Evolutionary conservation across 2,113 vertebrate genomes (phyloP).

Genomic region (Sceloporus undulatus): DNA sequence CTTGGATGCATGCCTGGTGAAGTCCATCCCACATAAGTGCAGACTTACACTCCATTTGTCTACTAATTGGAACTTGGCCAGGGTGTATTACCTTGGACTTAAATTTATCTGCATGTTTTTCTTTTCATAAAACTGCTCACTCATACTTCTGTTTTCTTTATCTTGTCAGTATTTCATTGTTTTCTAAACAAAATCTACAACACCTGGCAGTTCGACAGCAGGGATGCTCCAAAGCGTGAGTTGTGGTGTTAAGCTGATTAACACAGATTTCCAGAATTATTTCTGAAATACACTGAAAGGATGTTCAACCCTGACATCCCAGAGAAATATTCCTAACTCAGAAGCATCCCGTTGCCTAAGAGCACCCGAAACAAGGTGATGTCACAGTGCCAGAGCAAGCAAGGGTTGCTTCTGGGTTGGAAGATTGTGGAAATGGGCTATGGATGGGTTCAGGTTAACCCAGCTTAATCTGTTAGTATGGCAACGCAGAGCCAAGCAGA

Average conservation of each 20-base stretch:
- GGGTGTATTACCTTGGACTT: neutral
- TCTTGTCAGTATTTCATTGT: neutral
- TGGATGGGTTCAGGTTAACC: no score
- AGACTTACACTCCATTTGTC: no score
- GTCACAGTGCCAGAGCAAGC: no score
- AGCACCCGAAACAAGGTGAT: no score
- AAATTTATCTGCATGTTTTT: neutral
- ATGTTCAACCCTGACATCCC: constrained; percentile 47
- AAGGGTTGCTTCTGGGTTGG: no score
- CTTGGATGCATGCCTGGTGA: no score
- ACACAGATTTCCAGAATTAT: constrained; percentile 50
- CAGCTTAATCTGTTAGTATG: no score
- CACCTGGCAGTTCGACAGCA: neutral
- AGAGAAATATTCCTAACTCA: constrained; percentile 6
- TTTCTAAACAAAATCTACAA: constrained; percentile 14
- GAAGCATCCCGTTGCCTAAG: no score
- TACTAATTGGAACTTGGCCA: no score
- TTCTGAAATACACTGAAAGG: constrained; percentile 52
- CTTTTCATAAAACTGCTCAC: neutral
- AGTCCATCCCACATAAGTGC: no score
- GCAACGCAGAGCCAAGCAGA: no score
- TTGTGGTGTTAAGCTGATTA: constrained; percentile 32
- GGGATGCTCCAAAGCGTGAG: neutral
- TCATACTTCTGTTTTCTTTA: accelerated
- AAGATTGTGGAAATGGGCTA: no score